phyloP scores from a whole-genome alignment of 2,797 vertebrate genomes.

The Corythornis leucogaster region DNA sequence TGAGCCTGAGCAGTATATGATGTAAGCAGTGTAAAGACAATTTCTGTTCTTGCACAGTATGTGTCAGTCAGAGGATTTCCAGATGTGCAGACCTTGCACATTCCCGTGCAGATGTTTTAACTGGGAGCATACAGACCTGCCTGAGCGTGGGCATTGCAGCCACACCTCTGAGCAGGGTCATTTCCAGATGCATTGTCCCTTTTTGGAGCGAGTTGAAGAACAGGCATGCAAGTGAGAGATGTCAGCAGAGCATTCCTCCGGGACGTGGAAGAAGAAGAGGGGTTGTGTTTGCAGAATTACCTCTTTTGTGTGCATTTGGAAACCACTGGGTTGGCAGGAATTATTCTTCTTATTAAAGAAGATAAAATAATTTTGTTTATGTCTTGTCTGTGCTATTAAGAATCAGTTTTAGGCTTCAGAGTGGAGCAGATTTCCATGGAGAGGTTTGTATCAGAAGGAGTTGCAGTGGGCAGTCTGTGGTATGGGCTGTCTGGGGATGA shows the following conservation, averaged over 20 bases:
- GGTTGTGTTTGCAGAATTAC: background rate
- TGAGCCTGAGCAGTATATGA: background rate
- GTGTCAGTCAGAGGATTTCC: background rate
- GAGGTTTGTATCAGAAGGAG: slow-evolving; percentile 8
- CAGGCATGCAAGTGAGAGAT: background rate
- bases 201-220: background rate
- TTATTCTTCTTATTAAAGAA: background rate
- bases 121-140: background rate
- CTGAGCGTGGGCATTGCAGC: background rate
- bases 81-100: background rate
- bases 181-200: background rate
- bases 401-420: background rate
- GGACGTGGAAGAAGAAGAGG: background rate
- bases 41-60: background rate
- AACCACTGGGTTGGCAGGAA: background rate
- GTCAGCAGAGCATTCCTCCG: background rate
- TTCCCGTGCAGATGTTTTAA: background rate
- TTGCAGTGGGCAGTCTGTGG: slow-evolving; percentile 14
- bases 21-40: background rate
- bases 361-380: background rate
- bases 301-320: background rate
- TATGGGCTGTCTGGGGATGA: background rate
- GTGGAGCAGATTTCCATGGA: background rate
- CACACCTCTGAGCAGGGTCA: background rate
- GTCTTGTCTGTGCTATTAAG: background rate